Conservation (phyloP, 92 coral and sea anemone genomes). For the Phenganax subtilis region DNA sequence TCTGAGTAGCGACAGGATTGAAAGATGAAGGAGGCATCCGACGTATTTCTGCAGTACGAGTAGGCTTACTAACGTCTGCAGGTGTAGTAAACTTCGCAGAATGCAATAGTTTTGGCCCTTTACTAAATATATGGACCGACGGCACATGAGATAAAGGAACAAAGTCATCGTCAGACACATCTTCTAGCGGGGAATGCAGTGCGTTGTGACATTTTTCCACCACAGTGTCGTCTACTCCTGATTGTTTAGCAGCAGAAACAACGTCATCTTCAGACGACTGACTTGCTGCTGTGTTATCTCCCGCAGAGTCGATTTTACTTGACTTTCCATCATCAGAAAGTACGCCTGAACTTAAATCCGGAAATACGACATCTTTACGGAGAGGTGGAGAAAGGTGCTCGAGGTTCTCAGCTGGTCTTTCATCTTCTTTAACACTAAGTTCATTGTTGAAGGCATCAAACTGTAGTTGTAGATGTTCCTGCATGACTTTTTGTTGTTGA, state of each 20-base stretch:
- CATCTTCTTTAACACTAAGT: not conserved
- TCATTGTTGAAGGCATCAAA: slow-evolving; percentile 42
- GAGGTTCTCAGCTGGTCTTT: not conserved
- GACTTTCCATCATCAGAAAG: slow-evolving; percentile 33
- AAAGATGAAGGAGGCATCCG: not conserved
- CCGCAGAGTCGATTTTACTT: not conserved
- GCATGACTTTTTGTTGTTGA: slow-evolving; percentile 69
- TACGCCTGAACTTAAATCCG: slow-evolving; percentile 32
- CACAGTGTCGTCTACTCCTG: slow-evolving; percentile 12
- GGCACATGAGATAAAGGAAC: slow-evolving; percentile 8
- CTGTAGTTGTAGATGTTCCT: slow-evolving; percentile 73
- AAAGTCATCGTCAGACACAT: slow-evolving; percentile 22
- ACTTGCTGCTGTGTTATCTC: not conserved
- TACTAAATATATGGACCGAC: not conserved
- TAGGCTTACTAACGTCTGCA: not conserved
- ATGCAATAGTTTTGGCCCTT: slow-evolving; percentile 19
- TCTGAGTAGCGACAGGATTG: not conserved
- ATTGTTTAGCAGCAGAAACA: not conserved
- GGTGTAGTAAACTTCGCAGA: slow-evolving; percentile 6
- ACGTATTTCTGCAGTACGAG: not conserved
- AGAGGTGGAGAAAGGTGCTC: not conserved
- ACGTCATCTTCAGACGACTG: not conserved
- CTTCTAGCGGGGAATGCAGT: slow-evolving; percentile 21
- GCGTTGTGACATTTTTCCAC: not conserved
- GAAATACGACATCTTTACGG: not conserved